Evolutionary conservation across 1,140 invertebrate species (phyloP).

Genomic region (Spodoptera litura): DNA sequence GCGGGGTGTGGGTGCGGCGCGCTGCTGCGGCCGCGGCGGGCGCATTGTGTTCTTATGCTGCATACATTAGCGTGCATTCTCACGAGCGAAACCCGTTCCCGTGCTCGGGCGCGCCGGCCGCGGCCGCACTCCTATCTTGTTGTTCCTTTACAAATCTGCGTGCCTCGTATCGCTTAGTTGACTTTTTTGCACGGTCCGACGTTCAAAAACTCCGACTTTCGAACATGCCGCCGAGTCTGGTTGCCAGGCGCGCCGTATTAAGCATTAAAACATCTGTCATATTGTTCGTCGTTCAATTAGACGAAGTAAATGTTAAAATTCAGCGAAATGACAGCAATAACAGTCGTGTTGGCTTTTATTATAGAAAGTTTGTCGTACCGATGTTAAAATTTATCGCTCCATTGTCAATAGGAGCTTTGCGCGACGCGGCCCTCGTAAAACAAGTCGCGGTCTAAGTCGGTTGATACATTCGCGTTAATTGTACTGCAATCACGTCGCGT

Average conservation of each 20-base stretch:
- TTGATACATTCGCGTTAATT: constrained; percentile 48
- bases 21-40: constrained; percentile 51
- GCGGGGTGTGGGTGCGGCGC: constrained; percentile 60
- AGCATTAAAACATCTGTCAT: constrained; percentile 35
- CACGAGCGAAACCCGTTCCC: constrained; percentile 71
- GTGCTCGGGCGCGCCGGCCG: constrained; percentile 52
- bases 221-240: constrained; percentile 49
- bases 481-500: constrained; percentile 42
- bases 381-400: constrained; percentile 54
- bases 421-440: constrained; percentile 36
- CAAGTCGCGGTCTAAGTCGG: constrained; percentile 41
- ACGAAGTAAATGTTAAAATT: constrained; percentile 42
- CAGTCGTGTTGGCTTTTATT: constrained; percentile 38
- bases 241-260: constrained; percentile 24
- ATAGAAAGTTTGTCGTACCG: constrained; percentile 48
- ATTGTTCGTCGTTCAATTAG: constrained; percentile 49
- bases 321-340: constrained; percentile 42
- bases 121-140: constrained; percentile 61
- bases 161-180: constrained; percentile 39
- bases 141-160: constrained; percentile 70
- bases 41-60: constrained; percentile 69
- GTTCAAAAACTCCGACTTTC: constrained; percentile 61
- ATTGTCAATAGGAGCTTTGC: constrained; percentile 52
- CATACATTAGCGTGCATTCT: constrained; percentile 76
- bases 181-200: constrained; percentile 71